Evolutionary conservation across 2,113 vertebrate genomes (phyloP).

Genomic region (Xenopus borealis): DNA sequence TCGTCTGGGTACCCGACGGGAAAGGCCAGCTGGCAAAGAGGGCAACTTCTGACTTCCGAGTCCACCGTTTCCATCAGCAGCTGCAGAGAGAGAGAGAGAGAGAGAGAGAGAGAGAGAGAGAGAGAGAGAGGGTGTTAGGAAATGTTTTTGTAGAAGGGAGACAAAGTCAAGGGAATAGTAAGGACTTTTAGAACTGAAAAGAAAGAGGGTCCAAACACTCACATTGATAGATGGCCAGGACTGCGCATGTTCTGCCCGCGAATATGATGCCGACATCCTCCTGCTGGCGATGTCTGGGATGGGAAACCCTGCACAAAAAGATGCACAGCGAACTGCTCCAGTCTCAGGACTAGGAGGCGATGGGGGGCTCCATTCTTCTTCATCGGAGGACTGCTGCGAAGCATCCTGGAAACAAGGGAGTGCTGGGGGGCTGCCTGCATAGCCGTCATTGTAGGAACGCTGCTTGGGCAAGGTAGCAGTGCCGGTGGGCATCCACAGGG

Average conservation of each 20-base stretch:
- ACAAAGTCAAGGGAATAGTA: neutral
- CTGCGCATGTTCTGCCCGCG: conserved; percentile 86
- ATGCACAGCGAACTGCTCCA: conserved; percentile 80
- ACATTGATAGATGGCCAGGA: conserved; percentile 98
- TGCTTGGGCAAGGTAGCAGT: conserved; percentile 89
- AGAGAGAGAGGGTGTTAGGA: neutral
- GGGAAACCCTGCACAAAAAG: conserved; percentile 88
- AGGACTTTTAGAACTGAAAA: no score
- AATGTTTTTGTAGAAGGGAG: no score
- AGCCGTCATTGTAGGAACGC: conserved; percentile 79
- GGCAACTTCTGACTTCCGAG: conserved; percentile 91
- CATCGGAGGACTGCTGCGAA: conserved; percentile 87
- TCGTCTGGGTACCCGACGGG: conserved; percentile 93
- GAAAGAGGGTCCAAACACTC: conserved; percentile 53
- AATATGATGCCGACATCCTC: conserved; percentile 70
- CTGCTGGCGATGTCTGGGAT: conserved; percentile 71
- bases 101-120: conserved; percentile 14
- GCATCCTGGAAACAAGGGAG: conserved; percentile 82
- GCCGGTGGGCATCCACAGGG: conserved; percentile 81
- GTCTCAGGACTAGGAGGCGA: conserved; percentile 77
- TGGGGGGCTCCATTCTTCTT: conserved; percentile 89
- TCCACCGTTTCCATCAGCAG: conserved; percentile 97
- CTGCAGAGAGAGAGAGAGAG: conserved; percentile 56
- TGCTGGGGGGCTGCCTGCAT: conserved; percentile 69
- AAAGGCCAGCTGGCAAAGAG: conserved; percentile 94